Evolutionary conservation across 2,888 invertebrate species (phyloP), one percentile per base, ranked within the genome.

Genomic region (Chironomus riparius): DNA sequence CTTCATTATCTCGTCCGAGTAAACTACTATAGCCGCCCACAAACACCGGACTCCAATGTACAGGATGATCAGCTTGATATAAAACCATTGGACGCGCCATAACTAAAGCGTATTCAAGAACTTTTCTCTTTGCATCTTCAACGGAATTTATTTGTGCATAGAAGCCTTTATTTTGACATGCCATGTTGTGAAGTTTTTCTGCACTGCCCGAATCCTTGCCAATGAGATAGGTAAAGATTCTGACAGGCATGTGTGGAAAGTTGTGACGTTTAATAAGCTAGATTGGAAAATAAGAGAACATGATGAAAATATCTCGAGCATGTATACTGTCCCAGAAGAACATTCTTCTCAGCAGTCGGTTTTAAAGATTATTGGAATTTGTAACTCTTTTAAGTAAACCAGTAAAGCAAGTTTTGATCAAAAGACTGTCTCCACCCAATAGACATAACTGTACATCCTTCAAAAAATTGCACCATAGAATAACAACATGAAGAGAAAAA

Each of bases 141-240:
- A 91, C 87, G 76, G 92, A 92, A 79, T 93, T 92, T 79, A 99
- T 94, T 80, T 97, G 92, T 38, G 94, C 93, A 85, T 92, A 93
- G 85, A 92, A 95, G 2, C 98, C 99, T 89, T 97, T 96, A 85
- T 99, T 98, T 72, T 90, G 90, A 85, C 99, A 99, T 6, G 98
- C 98, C 91, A 98, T 97, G 86, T 92, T 93, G 81, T 92, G 90
- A 83, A 98, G 91, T 81, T 93, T 93, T 77, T 90, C 89, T 24
- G 91, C 90, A 79, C 95, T 92, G 69, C 94, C 89, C 2, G 95
- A 93, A 83, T 98, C 98, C 77, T 94, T 92, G 0, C 98, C 98
- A 68, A 98, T 92, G 28, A 98, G 86, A 84, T 97, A 99, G 0
- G 98, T 96, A 83, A 99, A 99, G 77, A 99, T 91, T 78, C 99